phyloP scores from a whole-genome alignment of 37 sponge, comb jelly and placozoan genomes.

The Hormiphora californensis region DNA sequence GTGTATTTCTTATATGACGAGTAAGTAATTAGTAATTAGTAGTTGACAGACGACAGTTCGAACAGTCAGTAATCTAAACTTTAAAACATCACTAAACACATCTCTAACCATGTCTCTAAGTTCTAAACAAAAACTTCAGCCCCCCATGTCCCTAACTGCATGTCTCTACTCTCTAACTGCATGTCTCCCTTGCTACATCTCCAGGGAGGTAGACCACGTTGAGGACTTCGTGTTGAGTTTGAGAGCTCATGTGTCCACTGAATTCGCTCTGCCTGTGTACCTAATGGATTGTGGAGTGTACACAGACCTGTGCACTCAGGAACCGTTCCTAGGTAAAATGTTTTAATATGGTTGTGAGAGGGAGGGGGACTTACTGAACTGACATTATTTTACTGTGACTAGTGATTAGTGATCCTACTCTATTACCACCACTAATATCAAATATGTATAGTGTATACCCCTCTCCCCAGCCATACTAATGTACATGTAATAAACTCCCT shows the following conservation, averaged over 20 bases:
- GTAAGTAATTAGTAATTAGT: too few species aligned
- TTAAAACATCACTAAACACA: too few species aligned
- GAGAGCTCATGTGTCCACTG: background rate
- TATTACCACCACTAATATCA: too few species aligned
- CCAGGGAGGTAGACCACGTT: conserved; percentile 45
- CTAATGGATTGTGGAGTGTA: conserved; percentile 11
- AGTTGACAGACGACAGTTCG: too few species aligned
- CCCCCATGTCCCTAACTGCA: background rate
- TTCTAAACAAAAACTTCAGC: background rate
- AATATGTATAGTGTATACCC: too few species aligned
- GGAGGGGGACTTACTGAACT: too few species aligned
- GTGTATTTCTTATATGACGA: conserved; percentile 41
- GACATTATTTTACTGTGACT: too few species aligned
- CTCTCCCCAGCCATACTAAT: too few species aligned
- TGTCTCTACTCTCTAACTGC: background rate
- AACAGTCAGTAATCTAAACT: too few species aligned
- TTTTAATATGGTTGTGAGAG: too few species aligned
- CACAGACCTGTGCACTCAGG: background rate
- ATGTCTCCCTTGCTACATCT: background rate
- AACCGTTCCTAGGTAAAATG: conserved; percentile 11
- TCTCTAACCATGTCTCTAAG: background rate
- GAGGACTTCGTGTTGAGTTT: conserved; percentile 53
- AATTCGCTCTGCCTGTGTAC: conserved; percentile 29
- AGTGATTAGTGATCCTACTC: too few species aligned
- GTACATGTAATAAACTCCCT: too few species aligned